Percentiles rank a stretch among this genome's conserved stretches.
Evolutionary conservation across 1,140 invertebrate genomes (phyloP).

Genomic region (Conus ventricosus): DNA sequence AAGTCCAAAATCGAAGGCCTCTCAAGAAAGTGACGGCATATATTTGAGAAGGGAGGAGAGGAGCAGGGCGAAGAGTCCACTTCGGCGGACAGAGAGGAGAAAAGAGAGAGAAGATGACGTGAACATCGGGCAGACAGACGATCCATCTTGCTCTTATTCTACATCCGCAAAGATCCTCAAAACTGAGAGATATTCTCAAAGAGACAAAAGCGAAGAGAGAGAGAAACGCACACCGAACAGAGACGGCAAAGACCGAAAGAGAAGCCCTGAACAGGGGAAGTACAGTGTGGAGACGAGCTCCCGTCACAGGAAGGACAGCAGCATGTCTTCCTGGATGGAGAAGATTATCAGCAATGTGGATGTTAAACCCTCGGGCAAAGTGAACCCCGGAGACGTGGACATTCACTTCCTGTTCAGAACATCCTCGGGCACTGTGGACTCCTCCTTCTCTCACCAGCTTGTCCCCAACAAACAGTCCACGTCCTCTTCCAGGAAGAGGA

Average conservation of each 20-base stretch:
- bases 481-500: not conserved
- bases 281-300: not conserved
- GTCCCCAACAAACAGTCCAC: not conserved
- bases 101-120: conserved; percentile 4
- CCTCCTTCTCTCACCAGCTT: not conserved
- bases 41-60: no score
- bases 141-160: not conserved
- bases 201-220: conserved; percentile 21
- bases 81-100: not conserved
- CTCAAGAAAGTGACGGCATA: no score
- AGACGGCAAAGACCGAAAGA: not conserved
- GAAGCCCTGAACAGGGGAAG: not conserved
- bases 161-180: not conserved
- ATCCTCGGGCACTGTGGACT: not conserved
- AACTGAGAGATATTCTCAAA: not conserved
- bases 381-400: not conserved
- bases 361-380: not conserved
- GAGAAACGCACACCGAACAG: not conserved
- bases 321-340: conserved; percentile 10
- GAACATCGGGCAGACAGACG: not conserved
- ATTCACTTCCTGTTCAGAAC: not conserved
- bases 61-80: no score
- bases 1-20: not conserved
- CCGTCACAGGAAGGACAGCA: not conserved
- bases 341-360: conserved; percentile 26